Base-by-base conservation (phyloP, 2,888 invertebrate genomes). In the Dicycla oo region DNA sequence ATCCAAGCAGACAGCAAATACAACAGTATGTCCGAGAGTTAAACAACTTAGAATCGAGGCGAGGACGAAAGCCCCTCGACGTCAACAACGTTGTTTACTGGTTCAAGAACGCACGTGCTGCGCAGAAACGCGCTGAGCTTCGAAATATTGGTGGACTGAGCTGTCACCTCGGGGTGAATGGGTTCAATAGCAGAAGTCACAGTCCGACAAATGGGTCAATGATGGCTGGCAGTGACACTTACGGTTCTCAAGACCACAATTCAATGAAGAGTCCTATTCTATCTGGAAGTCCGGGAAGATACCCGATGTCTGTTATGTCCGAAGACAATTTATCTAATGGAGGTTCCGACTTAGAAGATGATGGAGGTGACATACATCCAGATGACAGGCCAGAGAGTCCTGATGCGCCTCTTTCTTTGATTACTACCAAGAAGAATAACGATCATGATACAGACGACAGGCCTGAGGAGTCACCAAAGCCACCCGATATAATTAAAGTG, bases 71-170 rank as follows among this genome's bases (percentile, higher is more conserved):
- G 90, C 99, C 99, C 0, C 96, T 99, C 67, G 99, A 99, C 93
- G 98, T 99, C 7, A 99, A 99, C 90, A 99, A 99, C 91, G 99
- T 99, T 23, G 99, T 99, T 23, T 99, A 99, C 89, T 99, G 99
- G 99, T 99, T 99, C 94, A 99, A 99, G 93, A 99, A 99, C 91
- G 99, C 99, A 0, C 97, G 99, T 66, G 99, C 99, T 1, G 99
- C 99, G 1, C 98, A 99, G 91, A 99, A 99, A 90, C 97, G 99
- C 56, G 99, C 99, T 4, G 98, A 99, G 94, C 96, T 98, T 88
- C 96, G 98, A 81, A 96, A 97, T 90, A 96, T 97, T 84, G 95
- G 97, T 70, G 96, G 98, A 64, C 82, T 96, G 64, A 94, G 96
- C 71, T 97, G 95, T 88, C 97, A 96, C 89, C 94, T 96, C 84